Evolutionary conservation across 2,797 vertebrate genomes (phyloP).

Genomic region (Cynodonichthys magdalenae): DNA sequence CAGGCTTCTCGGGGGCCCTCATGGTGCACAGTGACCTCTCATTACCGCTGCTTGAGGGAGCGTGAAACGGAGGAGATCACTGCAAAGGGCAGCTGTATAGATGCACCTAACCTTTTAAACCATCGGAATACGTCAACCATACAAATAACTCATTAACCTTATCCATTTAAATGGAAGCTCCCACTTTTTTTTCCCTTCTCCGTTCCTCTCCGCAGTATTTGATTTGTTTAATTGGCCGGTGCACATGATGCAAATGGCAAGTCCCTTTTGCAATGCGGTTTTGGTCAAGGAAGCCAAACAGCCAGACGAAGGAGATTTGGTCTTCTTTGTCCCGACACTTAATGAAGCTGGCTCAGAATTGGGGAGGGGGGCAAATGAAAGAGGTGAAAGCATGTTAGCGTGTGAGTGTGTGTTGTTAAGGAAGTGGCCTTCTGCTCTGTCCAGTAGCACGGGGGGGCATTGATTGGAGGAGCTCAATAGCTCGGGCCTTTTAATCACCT

Average conservation of each 20-base stretch:
- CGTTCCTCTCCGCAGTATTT: conserved; percentile 54
- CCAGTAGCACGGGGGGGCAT: conserved; percentile 72
- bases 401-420: conserved; percentile 64
- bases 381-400: conserved; percentile 52
- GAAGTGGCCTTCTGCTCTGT: conserved; percentile 71
- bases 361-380: conserved; percentile 4
- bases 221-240: conserved; percentile 81
- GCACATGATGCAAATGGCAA: conserved; percentile 71
- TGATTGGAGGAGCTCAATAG: conserved; percentile 81
- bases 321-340: conserved; percentile 42
- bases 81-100: conserved; percentile 83
- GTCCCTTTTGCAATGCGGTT: conserved; percentile 47
- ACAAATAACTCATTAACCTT: conserved; percentile 90
- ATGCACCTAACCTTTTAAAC: conserved; percentile 84
- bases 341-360: conserved; percentile 54
- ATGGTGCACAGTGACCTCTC: conserved; percentile 75
- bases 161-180: conserved; percentile 84
- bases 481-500: conserved; percentile 80
- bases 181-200: conserved; percentile 55
- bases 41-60: conserved; percentile 82
- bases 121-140: conserved; percentile 81
- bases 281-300: conserved; percentile 42
- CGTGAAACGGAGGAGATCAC: conserved; percentile 76
- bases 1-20: conserved; percentile 61
- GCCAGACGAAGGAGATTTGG: conserved; percentile 42